Conservation (phyloP, 2,797 vertebrate species). For the Sebastes goodei region DNA sequence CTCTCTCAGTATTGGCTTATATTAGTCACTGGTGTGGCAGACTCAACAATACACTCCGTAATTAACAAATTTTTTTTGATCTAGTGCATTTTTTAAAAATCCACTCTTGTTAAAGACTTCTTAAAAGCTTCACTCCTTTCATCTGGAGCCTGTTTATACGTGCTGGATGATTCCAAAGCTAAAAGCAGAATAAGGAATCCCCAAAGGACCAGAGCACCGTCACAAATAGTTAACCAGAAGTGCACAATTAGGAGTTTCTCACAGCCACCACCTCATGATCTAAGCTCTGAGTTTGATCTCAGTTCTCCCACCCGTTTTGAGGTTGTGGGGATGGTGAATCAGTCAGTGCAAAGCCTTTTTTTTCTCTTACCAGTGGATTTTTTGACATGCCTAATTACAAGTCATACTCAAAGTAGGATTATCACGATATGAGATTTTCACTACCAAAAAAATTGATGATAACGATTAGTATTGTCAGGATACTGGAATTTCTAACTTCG, state of each 20-base stretch:
- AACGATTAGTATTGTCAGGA: no score
- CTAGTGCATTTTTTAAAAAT: not conserved
- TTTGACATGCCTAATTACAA: constrained; percentile 10
- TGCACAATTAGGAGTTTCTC: constrained; percentile 55
- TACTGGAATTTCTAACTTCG: no score
- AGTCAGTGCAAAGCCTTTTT: constrained; percentile 1
- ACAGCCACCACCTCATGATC: constrained; percentile 40
- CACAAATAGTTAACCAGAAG: constrained; percentile 43
- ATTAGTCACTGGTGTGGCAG: constrained; percentile 75
- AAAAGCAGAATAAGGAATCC: constrained; percentile 38
- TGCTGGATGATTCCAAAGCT: constrained; percentile 28
- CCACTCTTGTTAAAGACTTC: constrained; percentile 39
- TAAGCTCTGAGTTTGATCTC: constrained; percentile 31
- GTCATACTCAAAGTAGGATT: not conserved
- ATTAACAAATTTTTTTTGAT: constrained; percentile 50
- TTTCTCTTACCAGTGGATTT: not conserved
- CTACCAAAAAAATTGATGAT: no score
- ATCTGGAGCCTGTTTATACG: constrained; percentile 37
- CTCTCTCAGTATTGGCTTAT: constrained; percentile 40
- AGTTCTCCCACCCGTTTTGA: constrained; percentile 39
- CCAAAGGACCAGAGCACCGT: constrained; percentile 4
- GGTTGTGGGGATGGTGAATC: constrained; percentile 27
- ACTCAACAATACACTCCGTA: constrained; percentile 65
- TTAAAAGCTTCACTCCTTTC: constrained; percentile 37
- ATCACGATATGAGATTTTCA: not conserved